These are phyloP conservation scores for Luperina nickerlii DNA, from an alignment of 2,888 invertebrate genomes.

Conservation along the genomic window DNA sequence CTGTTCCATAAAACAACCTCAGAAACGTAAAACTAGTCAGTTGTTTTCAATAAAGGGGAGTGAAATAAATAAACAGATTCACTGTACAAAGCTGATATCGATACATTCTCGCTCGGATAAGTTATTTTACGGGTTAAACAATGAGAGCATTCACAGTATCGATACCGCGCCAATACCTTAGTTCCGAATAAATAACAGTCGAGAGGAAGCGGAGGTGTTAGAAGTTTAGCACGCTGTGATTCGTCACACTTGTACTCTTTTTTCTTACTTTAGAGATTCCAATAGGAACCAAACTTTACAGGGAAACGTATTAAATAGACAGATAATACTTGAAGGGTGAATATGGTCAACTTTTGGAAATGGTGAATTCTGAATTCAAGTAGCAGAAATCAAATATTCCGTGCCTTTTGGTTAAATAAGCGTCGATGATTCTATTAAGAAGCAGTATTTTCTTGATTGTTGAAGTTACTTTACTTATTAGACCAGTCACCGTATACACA, in stretches of 20 bases:
- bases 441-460: background rate
- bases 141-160: conserved; percentile 46
- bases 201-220: conserved; percentile 21
- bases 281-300: background rate
- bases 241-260: conserved; percentile 42
- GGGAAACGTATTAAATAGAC: background rate
- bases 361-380: background rate
- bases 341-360: background rate
- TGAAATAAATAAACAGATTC: conserved; percentile 24
- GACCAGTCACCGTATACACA: too few relatives aligned
- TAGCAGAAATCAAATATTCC: background rate
- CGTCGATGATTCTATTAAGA: background rate
- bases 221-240: conserved; percentile 44
- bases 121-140: conserved; percentile 55
- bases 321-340: conserved; percentile 2
- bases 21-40: background rate
- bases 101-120: conserved; percentile 48
- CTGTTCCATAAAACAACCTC: background rate
- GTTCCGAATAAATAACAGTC: conserved; percentile 51
- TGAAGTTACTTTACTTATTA: background rate
- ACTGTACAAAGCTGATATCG: conserved; percentile 39
- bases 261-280: conserved; percentile 16
- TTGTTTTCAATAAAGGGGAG: conserved; percentile 20
- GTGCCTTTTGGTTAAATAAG: background rate
- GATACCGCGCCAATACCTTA: conserved; percentile 44